Evolutionary conservation across 1,140 invertebrate genomes (phyloP).

Genomic region (Hyposmocoma kahamanoa): DNA sequence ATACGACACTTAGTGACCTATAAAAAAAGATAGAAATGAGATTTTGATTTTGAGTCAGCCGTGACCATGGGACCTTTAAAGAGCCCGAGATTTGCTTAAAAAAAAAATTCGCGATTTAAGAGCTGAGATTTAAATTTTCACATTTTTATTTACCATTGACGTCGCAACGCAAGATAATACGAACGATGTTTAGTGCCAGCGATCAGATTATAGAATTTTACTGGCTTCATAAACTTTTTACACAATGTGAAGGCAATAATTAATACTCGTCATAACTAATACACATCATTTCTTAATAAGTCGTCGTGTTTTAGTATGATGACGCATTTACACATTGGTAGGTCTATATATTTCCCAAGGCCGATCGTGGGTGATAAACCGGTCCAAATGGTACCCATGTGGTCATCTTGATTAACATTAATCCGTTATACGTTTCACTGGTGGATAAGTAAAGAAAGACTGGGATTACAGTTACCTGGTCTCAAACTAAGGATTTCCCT

Average conservation of each 20-base stretch:
- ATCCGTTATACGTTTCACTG: constrained; percentile 16
- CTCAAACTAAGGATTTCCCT: constrained; percentile 14
- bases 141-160: too few relatives aligned
- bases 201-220: background rate
- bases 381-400: constrained; percentile 20
- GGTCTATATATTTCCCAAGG: constrained; percentile 42
- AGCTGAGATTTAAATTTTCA: too few relatives aligned
- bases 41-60: too few relatives aligned
- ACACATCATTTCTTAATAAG: background rate
- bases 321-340: constrained; percentile 34
- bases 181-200: too few relatives aligned
- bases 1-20: too few relatives aligned
- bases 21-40: too few relatives aligned
- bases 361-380: constrained; percentile 33
- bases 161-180: too few relatives aligned
- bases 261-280: background rate
- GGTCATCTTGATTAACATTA: constrained; percentile 21
- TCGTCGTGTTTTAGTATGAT: constrained; percentile 13
- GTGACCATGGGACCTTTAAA: too few relatives aligned
- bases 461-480: too few relatives aligned
- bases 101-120: too few relatives aligned
- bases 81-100: too few relatives aligned
- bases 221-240: background rate
- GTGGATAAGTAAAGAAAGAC: too few relatives aligned
- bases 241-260: background rate